Evolutionary conservation across 2,888 invertebrate genomes (phyloP).

Genomic region (Macaria liturata): DNA sequence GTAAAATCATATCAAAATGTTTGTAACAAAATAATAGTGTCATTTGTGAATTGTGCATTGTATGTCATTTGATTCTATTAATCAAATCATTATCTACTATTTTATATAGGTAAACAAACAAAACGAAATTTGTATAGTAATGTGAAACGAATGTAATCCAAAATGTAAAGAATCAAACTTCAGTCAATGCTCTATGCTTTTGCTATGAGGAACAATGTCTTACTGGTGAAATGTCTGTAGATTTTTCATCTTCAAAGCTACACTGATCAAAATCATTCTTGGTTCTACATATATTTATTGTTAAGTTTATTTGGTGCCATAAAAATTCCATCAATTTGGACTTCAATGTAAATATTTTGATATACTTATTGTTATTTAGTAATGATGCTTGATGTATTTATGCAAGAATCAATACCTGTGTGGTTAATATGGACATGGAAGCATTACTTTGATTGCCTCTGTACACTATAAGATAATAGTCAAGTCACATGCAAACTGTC

Average conservation of each 20-base stretch:
- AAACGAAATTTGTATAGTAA: conserved; percentile 31
- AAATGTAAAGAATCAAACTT: conserved; percentile 24
- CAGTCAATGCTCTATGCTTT: conserved; percentile 27
- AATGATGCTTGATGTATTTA: too few species aligned
- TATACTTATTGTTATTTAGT: too few species aligned
- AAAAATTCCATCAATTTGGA: conserved; percentile 35
- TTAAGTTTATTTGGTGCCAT: conserved; percentile 58
- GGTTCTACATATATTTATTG: conserved; percentile 28
- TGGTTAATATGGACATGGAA: too few species aligned
- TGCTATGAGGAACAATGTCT: conserved; percentile 38
- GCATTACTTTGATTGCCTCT: too few species aligned
- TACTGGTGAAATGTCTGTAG: conserved; percentile 34
- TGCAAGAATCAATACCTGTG: too few species aligned
- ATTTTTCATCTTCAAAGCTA: conserved; percentile 12
- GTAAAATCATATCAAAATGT: conserved; percentile 59
- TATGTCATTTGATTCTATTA: conserved; percentile 38
- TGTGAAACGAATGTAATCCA: conserved; percentile 20
- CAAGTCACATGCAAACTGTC: too few species aligned
- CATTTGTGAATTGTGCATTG: conserved; percentile 41
- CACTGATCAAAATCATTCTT: conserved; percentile 26
- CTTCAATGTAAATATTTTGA: conserved; percentile 13
- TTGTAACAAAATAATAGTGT: conserved; percentile 42
- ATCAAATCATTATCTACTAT: conserved; percentile 29
- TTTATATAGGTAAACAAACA: conserved; percentile 30
- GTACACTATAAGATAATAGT: too few species aligned